Base-by-base conservation (phyloP, 2,797 vertebrate species). In the Staurois parvus region DNA sequence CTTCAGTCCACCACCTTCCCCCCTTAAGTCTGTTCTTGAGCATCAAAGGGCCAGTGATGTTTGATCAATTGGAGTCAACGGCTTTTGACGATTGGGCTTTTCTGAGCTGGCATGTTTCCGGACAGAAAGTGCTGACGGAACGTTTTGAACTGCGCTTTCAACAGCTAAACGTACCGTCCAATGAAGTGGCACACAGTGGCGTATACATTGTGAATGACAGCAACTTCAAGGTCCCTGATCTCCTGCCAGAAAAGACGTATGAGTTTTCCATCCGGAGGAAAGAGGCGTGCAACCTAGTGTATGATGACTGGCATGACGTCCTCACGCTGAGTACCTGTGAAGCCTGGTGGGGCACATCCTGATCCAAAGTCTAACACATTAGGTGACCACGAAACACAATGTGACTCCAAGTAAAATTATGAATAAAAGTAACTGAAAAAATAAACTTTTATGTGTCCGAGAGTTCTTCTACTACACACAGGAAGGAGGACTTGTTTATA, bases 231-330 rank as follows among this genome's bases (percentile, higher is more conserved):
- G 80, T 96, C 73, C 87, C n/a, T 30, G 85, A 88, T 76, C 92
- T 96, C 88, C 81, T 93, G 80, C 91, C 93, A 0, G 89, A 89
- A 83, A 89, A 90, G 0, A 30, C 72, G 0, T 96, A 96, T 0
- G 83, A 91, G 24, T 96, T 95, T 91, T 91, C 85, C 0, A 62
- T 96, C 10, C 92, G 88, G 72, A 88, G 95, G n/a, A 80, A 83
- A 0, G 85, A 91, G 84, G 89, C 83, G 0, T 81, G 81, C 29
- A 90, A 73, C 0, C 88, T 94, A 1, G 92, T 96, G 77, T 93
- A 91, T 0, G 90, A 89, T 0, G 83, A 87, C 2, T 96, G 95
- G 95, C 76, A 81, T 0, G 95, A 95, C 87, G 89, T 89, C 89
- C 89, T 96, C 6, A 72, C 81, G 1, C 21, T 96, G 86, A 90